Base-by-base conservation (phyloP, 2,888 invertebrate species). In the Diploptera punctata region DNA sequence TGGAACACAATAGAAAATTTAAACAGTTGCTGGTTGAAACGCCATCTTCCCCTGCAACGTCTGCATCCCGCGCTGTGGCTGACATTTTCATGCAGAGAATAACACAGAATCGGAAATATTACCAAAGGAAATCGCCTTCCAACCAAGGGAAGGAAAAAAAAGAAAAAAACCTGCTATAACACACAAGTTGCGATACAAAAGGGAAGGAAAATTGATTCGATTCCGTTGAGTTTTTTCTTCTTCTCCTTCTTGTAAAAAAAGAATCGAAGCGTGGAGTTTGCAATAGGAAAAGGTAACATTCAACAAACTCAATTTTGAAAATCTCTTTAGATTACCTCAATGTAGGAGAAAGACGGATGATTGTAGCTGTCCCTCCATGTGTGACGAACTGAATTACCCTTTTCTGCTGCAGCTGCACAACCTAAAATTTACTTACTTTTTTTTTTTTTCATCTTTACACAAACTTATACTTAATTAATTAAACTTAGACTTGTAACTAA, bases 191-290 rank as follows among this genome's bases (percentile, higher is more conserved):
- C 29, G 16, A 49, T 44, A 68, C 67, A 67, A 73, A 67, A 60
- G 67, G 52, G 57, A 71, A 57, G 68, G 67, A 69, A 71, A 74
- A 74, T 74, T 74, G 74, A 74, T 74, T 74, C 71, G 69, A 74
- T 74, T 71, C 71, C 49, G 67, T 67, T 31, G 68, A 44, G 62
- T 71, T 73, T 68, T 68, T 47, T 49, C 19, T 62, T 29, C 16
- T 33, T 29, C 43, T 62, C 38, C 33, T 43, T 29, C 29, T 57
- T 57, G 57, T n/a, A 57, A 33, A 33, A 29, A 57, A 57, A n/a
- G 57, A 57, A 57, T 57, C 57, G 57, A 57, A 57, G 57, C 29
- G 57, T n/a, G 31, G 57, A 57, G 57, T 57, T 57, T 26, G 57
- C 57, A 57, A 57, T 57, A 57, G 44, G 49, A 31, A 44, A 31